phyloP scores from a whole-genome alignment of 2,113 vertebrate species.

The Zeus faber region DNA sequence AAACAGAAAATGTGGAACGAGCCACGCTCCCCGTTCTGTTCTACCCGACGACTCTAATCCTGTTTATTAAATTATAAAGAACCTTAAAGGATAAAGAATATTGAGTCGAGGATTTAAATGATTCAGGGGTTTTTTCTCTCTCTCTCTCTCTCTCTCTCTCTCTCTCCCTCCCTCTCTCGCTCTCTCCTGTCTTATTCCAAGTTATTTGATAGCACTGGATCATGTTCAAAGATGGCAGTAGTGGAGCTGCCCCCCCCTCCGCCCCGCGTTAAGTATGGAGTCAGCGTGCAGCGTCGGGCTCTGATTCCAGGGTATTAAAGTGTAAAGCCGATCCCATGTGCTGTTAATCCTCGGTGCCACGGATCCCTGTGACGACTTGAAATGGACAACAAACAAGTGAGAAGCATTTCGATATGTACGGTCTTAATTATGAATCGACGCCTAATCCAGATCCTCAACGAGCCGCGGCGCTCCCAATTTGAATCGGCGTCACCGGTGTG shows the following conservation, averaged over 20 bases:
- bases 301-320: constrained; percentile 58
- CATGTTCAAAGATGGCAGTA: constrained; percentile 66
- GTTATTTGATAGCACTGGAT: constrained; percentile 78
- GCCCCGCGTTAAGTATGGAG: constrained; percentile 57
- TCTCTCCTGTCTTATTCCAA: constrained; percentile 55
- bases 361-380: constrained; percentile 45
- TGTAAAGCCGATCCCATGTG: constrained; percentile 55
- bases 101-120: constrained; percentile 79
- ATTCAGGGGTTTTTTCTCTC: constrained; percentile 65
- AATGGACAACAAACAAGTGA: constrained; percentile 21
- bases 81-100: constrained; percentile 84
- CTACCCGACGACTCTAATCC: constrained; percentile 77
- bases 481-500: too few species aligned
- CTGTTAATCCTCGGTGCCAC: constrained; percentile 57
- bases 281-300: constrained; percentile 42
- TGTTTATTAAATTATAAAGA: constrained; percentile 87
- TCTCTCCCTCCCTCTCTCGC: neutral
- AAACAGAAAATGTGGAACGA: constrained; percentile 72
- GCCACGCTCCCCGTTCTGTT: constrained; percentile 62
- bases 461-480: too few species aligned
- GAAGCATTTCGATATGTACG: constrained; percentile 8
- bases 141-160: neutral
- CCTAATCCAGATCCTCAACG: neutral
- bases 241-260: constrained; percentile 56
- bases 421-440: constrained; percentile 3